phyloP scores from a whole-genome alignment of 2,888 invertebrate species.

The Pristionchus japonicus region DNA sequence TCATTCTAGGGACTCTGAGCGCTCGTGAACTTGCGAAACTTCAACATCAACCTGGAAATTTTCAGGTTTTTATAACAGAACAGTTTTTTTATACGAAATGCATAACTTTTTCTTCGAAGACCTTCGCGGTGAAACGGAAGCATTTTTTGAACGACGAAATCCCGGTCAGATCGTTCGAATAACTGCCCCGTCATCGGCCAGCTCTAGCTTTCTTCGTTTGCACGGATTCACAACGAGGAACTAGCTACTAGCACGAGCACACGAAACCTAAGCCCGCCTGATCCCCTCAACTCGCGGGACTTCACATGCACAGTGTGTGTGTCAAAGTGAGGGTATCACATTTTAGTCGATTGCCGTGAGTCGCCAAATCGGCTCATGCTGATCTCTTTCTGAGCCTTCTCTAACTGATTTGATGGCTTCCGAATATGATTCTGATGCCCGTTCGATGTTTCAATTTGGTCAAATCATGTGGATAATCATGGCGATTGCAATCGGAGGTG shows the following conservation, averaged over 20 bases:
- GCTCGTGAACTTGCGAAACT: background rate
- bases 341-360: background rate
- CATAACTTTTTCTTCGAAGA: no score
- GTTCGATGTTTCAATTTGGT: background rate
- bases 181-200: no score
- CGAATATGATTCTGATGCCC: background rate
- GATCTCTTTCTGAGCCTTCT: background rate
- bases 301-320: background rate
- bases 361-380: background rate
- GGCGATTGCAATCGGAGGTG: background rate
- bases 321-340: background rate
- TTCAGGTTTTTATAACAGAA: no score
- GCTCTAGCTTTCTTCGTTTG: no score
- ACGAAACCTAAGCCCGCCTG: background rate
- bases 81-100: no score
- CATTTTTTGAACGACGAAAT: no score
- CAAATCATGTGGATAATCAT: background rate
- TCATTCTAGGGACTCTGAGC: background rate
- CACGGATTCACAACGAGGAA: background rate
- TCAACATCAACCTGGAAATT: background rate
- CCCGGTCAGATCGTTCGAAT: no score
- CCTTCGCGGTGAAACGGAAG: no score
- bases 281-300: background rate
- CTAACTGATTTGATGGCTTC: background rate
- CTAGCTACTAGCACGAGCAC: background rate